Percentiles rank a stretch among this genome's conserved stretches.
Evolutionary conservation across 1,140 invertebrate genomes (phyloP).

Genomic region (Leucophenga varia): DNA sequence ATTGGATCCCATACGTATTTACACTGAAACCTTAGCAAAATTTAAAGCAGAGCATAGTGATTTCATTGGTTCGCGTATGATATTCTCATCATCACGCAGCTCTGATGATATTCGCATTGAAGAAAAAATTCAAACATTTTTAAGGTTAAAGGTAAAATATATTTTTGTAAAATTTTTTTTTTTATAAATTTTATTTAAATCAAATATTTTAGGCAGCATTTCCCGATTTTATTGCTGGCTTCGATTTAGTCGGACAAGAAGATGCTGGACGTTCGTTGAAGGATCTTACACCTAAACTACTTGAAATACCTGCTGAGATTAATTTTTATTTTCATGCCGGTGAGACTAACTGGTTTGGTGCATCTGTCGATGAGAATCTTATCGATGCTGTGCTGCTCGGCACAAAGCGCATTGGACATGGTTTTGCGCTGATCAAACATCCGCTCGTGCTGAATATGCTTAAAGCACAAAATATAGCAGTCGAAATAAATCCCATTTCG

Average conservation of each 20-base stretch:
- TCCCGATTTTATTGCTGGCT: conserved; percentile 62
- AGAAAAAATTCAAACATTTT: conserved; percentile 57
- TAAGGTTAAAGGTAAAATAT: conserved; percentile 48
- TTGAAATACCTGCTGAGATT: conserved; percentile 57
- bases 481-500: conserved; percentile 79
- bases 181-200: no score
- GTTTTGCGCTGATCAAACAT: conserved; percentile 72
- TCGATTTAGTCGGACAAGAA: conserved; percentile 74
- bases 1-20: conserved; percentile 60
- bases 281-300: conserved; percentile 60
- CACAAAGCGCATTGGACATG: conserved; percentile 65
- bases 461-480: conserved; percentile 63
- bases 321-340: conserved; percentile 76
- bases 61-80: conserved; percentile 68
- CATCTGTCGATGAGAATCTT: conserved; percentile 66
- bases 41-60: conserved; percentile 63
- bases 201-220: conserved; percentile 21
- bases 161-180: no score
- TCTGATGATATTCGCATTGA: conserved; percentile 39
- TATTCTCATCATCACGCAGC: conserved; percentile 63
- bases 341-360: conserved; percentile 72
- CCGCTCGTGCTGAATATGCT: conserved; percentile 65
- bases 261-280: conserved; percentile 62
- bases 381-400: conserved; percentile 72
- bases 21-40: conserved; percentile 59